A percentile compares a stretch with the other conserved stretches of the same genome.
phyloP scores from a whole-genome alignment of 1,140 invertebrate species.

The Diorhabda elongata region DNA sequence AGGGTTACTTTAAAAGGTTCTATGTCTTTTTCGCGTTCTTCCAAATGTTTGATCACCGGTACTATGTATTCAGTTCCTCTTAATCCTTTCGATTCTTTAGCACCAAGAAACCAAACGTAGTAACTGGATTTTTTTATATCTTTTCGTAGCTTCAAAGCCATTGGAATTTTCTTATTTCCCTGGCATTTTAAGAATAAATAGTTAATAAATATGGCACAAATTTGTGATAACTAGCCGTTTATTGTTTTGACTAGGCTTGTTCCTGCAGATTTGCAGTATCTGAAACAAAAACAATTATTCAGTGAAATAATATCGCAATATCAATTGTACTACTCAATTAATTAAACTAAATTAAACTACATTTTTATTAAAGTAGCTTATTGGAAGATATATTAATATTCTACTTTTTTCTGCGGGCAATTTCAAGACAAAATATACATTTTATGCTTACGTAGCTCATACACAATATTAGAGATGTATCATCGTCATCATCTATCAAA shows the following conservation, averaged over 20 bases:
- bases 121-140: constrained; percentile 94
- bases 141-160: constrained; percentile 69
- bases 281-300: too few species aligned
- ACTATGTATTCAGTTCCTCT: constrained; percentile 75
- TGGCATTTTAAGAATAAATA: constrained; percentile 4
- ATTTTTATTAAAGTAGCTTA: too few species aligned
- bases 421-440: too few species aligned
- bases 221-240: neutral
- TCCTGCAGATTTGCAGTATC: neutral
- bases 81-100: constrained; percentile 87
- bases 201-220: neutral
- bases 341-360: too few species aligned
- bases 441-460: too few species aligned
- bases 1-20: constrained; percentile 88
- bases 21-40: constrained; percentile 76
- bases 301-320: too few species aligned
- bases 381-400: too few species aligned
- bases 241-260: neutral
- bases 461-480: too few species aligned
- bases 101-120: constrained; percentile 97
- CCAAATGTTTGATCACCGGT: constrained; percentile 77
- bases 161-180: constrained; percentile 35
- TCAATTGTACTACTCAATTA: too few species aligned
- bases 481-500: too few species aligned
- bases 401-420: too few species aligned